Conservation (phyloP, 1,140 invertebrate genomes). For the Cherax destructor region DNA sequence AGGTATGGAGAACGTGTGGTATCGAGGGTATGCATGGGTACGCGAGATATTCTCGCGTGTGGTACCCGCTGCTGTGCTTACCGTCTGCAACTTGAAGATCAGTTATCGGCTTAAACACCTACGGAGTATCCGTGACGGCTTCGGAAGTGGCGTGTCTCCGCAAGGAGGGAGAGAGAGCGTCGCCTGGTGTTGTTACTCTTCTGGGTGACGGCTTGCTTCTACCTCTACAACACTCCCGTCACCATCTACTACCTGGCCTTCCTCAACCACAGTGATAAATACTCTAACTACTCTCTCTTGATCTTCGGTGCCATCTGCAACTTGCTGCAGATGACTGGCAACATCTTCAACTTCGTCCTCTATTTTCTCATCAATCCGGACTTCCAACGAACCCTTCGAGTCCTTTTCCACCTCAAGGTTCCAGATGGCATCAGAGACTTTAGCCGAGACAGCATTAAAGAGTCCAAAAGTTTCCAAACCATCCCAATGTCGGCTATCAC, state of each 20-base stretch:
- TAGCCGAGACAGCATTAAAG: no score
- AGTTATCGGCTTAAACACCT: conserved; percentile 45
- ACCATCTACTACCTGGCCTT: conserved; percentile 52
- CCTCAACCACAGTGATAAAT: background rate
- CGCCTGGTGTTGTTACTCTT: conserved; percentile 54
- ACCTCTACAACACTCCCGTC: conserved; percentile 60
- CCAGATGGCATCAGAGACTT: background rate
- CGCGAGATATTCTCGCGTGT: conserved; percentile 53
- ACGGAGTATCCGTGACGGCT: conserved; percentile 41
- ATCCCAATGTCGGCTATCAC: background rate
- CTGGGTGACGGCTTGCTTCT: conserved; percentile 54
- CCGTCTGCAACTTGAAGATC: conserved; percentile 53
- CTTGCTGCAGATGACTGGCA: conserved; percentile 52
- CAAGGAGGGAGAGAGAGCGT: conserved; percentile 43
- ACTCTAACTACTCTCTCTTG: background rate
- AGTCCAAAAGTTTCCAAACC: no score
- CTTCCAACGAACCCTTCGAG: conserved; percentile 3
- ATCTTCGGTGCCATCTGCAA: conserved; percentile 48
- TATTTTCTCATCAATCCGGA: conserved; percentile 46
- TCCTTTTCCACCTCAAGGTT: background rate
- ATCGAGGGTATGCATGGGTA: conserved; percentile 33
- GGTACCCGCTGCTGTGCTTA: conserved; percentile 42
- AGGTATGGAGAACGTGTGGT: background rate
- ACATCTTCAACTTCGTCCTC: conserved; percentile 48
- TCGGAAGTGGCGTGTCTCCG: conserved; percentile 39